Conservation (phyloP, 2,113 vertebrate genomes). For the Oceanites oceanicus region DNA sequence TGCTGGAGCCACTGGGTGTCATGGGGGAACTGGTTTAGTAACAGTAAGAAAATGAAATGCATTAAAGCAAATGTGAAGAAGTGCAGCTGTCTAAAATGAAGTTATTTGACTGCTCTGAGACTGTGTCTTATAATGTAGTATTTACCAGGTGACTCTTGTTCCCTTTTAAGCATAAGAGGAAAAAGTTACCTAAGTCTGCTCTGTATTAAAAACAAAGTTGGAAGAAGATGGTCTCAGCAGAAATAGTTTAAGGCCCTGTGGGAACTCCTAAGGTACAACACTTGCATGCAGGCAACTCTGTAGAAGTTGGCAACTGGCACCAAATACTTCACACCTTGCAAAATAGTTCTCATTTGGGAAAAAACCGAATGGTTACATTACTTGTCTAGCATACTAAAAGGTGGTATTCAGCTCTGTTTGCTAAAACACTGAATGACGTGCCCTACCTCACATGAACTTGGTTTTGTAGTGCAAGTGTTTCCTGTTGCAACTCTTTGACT, state of each 20-base stretch:
- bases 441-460: background rate
- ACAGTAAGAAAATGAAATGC: background rate
- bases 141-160: background rate
- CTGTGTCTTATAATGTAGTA: background rate
- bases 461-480: background rate
- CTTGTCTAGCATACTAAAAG: background rate
- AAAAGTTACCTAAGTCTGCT: constrained; percentile 4
- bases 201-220: background rate
- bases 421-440: background rate
- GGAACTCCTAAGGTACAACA: background rate
- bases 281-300: background rate
- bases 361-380: background rate
- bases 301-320: background rate
- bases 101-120: background rate
- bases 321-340: background rate
- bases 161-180: background rate
- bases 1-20: background rate
- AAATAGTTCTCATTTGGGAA: background rate
- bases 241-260: background rate
- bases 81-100: background rate
- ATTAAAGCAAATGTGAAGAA: background rate
- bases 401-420: background rate
- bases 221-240: background rate
- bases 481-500: background rate
- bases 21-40: background rate